Evolutionary conservation across 2,113 vertebrate species (phyloP).

Genomic region (Chamaetylas fuelleborni): DNA sequence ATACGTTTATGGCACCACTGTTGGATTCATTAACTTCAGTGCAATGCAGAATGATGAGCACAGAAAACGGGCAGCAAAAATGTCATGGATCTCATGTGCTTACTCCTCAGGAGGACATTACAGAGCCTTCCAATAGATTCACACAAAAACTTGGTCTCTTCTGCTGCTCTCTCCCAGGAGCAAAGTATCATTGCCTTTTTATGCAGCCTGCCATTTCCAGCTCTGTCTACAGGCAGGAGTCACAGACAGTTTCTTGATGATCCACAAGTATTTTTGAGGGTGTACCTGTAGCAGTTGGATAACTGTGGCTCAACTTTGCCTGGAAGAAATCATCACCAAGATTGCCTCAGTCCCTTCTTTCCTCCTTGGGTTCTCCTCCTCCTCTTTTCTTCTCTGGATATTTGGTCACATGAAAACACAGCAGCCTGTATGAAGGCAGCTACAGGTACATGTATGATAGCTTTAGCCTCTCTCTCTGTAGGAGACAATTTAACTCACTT

Average conservation of each 20-base stretch:
- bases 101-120: not conserved
- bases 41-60: not conserved
- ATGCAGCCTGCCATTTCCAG: not conserved
- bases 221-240: not conserved
- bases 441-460: not conserved
- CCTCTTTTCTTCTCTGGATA: not conserved
- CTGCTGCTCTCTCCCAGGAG: not conserved
- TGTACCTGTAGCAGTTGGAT: not conserved
- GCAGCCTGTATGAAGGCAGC: not conserved
- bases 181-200: not conserved
- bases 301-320: not conserved
- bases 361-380: not conserved
- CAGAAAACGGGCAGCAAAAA: not conserved
- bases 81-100: not conserved
- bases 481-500: not conserved
- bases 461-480: not conserved
- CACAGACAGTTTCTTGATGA: not conserved
- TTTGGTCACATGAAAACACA: not conserved
- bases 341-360: not conserved
- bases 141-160: not conserved
- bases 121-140: not conserved
- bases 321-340: not conserved
- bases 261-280: not conserved
- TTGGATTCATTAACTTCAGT: not conserved
- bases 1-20: not conserved